Evolutionary conservation across 2,888 invertebrate genomes (phyloP).

Genomic region (Papilio demoleus): DNA sequence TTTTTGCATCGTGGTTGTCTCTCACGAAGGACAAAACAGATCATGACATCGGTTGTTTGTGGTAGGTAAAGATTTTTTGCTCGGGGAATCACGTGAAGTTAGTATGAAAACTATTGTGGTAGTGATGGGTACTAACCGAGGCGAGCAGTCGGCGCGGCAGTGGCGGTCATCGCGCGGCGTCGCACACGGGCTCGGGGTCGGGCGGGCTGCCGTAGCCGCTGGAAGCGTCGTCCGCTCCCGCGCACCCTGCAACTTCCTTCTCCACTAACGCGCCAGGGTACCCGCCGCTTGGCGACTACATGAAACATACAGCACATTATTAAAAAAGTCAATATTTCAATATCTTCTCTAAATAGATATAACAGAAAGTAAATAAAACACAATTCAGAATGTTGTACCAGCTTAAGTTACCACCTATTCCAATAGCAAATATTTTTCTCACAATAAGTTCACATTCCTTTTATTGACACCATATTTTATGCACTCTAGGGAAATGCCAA

Average conservation of each 20-base stretch:
- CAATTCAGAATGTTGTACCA: neutral
- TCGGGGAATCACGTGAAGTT: too few relatives aligned
- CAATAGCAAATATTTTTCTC: neutral
- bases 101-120: too few relatives aligned
- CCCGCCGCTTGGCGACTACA: conserved; percentile 74
- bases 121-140: conserved; percentile 61
- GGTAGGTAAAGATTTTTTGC: too few relatives aligned
- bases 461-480: conserved; percentile 24
- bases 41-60: neutral
- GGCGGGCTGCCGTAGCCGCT: conserved; percentile 91
- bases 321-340: neutral
- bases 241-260: conserved; percentile 74
- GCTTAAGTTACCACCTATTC: neutral
- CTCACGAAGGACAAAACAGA: neutral
- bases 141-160: conserved; percentile 77
- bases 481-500: conserved; percentile 3
- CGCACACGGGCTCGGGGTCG: conserved; percentile 85
- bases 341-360: neutral
- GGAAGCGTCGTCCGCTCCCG: conserved; percentile 87
- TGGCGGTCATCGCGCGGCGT: conserved; percentile 80
- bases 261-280: conserved; percentile 68
- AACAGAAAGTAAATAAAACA: neutral
- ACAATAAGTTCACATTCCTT: conserved; percentile 1
- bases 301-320: neutral
- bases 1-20: neutral